A percentile compares a stretch with the other conserved stretches of the same genome.
phyloP scores from a whole-genome alignment of 1,140 invertebrate species.

The Lerema accius region DNA sequence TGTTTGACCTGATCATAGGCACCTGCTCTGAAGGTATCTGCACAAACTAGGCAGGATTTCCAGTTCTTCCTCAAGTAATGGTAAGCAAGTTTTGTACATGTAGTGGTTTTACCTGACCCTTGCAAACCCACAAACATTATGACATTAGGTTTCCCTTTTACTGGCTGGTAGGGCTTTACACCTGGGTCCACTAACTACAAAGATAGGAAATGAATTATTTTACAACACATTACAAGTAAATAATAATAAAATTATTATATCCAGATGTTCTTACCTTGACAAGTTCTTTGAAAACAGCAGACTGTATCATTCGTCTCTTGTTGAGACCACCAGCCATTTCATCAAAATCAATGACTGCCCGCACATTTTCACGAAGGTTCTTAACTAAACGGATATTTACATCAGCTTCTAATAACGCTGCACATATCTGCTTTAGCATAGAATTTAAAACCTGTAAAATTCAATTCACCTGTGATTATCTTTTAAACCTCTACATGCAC shows the following conservation, averaged over 20 bases:
- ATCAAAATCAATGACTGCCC: conserved; percentile 98
- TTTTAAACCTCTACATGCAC: neutral
- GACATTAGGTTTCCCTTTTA: conserved; percentile 97
- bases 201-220: too few relatives aligned
- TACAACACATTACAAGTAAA: conserved; percentile 12
- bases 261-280: conserved; percentile 89
- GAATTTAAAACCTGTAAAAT: conserved; percentile 94
- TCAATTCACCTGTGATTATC: neutral
- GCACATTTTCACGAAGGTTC: conserved; percentile 98
- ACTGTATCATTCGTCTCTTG: conserved; percentile 99
- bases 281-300: conserved; percentile 99
- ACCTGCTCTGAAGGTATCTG: conserved; percentile 99
- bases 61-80: conserved; percentile 99
- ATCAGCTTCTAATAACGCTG: conserved; percentile 98
- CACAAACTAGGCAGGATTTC: conserved; percentile 99
- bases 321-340: conserved; percentile 99
- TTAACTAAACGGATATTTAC: conserved; percentile 99
- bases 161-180: conserved; percentile 97
- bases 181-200: conserved; percentile 97
- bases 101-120: conserved; percentile 99
- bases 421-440: conserved; percentile 99
- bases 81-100: conserved; percentile 99
- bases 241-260: neutral
- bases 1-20: conserved; percentile 99
- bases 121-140: conserved; percentile 99